phyloP scores from a whole-genome alignment of 2,888 invertebrate genomes.

The Lasioglossum lativentre region DNA sequence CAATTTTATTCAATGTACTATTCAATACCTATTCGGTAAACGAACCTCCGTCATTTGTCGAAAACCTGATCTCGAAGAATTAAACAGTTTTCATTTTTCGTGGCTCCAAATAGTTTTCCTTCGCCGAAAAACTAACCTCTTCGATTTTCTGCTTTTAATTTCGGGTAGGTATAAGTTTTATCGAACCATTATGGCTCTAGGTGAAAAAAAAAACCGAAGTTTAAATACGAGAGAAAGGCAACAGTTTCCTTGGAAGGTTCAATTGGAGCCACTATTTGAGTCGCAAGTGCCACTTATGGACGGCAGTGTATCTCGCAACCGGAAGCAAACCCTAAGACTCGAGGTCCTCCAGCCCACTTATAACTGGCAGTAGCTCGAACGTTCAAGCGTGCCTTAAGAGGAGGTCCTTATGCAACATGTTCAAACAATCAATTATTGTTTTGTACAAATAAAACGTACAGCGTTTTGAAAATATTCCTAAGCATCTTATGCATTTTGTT shows the following conservation, averaged over 20 bases:
- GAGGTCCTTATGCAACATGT: not conserved
- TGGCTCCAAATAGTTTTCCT: not conserved
- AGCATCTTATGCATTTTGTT: not conserved
- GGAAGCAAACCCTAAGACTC: not conserved
- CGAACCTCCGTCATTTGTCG: too few species aligned
- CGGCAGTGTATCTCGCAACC: constrained; percentile 10
- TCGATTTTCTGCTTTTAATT: not conserved
- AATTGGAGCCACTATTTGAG: not conserved
- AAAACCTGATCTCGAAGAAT: too few species aligned
- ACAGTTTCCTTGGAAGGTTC: not conserved
- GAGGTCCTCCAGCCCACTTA: not conserved
- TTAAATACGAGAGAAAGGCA: not conserved
- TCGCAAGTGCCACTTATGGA: not conserved
- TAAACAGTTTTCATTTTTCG: not conserved
- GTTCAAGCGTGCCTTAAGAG: not conserved
- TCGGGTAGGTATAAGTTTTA: not conserved
- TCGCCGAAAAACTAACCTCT: too few species aligned
- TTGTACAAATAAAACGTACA: not conserved
- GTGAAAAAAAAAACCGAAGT: not conserved
- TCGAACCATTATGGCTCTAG: not conserved
- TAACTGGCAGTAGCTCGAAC: not conserved
- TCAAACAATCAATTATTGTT: not conserved
- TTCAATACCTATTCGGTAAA: too few species aligned
- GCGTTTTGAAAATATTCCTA: not conserved
- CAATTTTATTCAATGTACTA: too few species aligned